These are phyloP conservation scores for Actenoides hombroni DNA, from an alignment of 2,113 vertebrate genomes.

Conservation along the genomic window DNA sequence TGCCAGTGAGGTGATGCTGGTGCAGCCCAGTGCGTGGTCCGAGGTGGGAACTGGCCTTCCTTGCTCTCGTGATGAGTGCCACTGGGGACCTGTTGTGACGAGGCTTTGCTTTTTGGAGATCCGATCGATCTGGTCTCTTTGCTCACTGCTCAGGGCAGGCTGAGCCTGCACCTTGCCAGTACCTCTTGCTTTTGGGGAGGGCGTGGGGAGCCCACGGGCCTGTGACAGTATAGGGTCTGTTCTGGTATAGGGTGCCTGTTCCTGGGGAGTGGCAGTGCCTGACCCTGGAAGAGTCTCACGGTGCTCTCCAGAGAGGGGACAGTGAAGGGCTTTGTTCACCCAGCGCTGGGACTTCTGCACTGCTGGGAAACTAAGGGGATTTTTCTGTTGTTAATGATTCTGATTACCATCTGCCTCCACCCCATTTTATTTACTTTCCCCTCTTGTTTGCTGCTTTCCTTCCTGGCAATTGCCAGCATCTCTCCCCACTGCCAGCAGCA, in stretches of 20 bases:
- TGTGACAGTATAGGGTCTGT: too few species aligned
- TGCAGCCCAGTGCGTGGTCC: accelerated
- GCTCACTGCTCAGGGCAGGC: neutral
- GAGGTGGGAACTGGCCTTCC: accelerated
- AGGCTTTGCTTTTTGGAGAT: neutral
- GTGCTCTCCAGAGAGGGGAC: accelerated
- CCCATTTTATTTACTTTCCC: neutral
- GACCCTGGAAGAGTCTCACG: accelerated
- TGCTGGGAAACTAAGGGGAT: neutral
- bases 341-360: neutral
- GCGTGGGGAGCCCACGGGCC: accelerated
- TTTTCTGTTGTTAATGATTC: neutral
- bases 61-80: accelerated
- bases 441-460: neutral
- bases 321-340: neutral
- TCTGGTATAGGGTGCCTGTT: neutral
- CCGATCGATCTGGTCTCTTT: accelerated
- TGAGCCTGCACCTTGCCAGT: neutral
- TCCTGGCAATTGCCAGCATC: neutral
- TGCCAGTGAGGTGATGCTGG: neutral
- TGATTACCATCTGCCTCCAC: neutral
- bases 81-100: accelerated
- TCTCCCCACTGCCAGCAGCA: neutral
- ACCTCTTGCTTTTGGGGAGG: neutral
- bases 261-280: neutral